These are phyloP conservation scores for Sphaeramia orbicularis DNA, from an alignment of 2,797 vertebrate genomes.

Conservation along the genomic window DNA sequence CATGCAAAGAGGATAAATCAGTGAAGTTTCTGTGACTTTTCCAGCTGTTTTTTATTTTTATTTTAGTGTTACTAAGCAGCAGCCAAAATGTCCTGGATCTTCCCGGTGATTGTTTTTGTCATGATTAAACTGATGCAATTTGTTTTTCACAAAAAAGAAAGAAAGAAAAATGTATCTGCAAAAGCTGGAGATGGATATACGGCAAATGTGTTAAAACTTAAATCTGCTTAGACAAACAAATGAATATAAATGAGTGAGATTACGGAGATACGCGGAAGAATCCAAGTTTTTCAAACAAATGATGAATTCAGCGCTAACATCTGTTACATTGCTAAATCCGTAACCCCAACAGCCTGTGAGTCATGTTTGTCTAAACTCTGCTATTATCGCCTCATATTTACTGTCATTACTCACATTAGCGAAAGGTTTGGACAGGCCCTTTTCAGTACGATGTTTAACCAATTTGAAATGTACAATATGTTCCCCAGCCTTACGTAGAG, in stretches of 20 bases:
- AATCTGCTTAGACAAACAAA: background rate
- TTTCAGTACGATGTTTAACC: constrained; percentile 66
- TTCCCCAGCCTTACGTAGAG: constrained; percentile 27
- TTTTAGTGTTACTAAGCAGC: no score
- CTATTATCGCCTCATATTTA: constrained; percentile 63
- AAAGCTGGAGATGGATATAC: background rate
- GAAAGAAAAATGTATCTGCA: background rate
- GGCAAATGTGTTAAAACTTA: background rate
- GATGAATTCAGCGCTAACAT: constrained; percentile 19
- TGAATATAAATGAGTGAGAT: background rate
- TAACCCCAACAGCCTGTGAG: constrained; percentile 14
- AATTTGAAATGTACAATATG: constrained; percentile 60
- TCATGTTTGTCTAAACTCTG: constrained; percentile 53
- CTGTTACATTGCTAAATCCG: constrained; percentile 35
- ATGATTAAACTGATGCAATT: no score
- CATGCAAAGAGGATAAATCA: background rate
- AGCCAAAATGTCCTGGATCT: no score
- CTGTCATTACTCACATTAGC: constrained; percentile 57
- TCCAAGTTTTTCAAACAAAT: background rate
- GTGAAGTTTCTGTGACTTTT: background rate
- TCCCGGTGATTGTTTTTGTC: no score
- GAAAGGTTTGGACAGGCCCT: constrained; percentile 41
- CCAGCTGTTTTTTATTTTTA: background rate
- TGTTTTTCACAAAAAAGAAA: no score
- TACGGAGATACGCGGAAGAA: background rate